Conservation (phyloP, 1,140 invertebrate genomes). For the Leptoteleia sp. region DNA sequence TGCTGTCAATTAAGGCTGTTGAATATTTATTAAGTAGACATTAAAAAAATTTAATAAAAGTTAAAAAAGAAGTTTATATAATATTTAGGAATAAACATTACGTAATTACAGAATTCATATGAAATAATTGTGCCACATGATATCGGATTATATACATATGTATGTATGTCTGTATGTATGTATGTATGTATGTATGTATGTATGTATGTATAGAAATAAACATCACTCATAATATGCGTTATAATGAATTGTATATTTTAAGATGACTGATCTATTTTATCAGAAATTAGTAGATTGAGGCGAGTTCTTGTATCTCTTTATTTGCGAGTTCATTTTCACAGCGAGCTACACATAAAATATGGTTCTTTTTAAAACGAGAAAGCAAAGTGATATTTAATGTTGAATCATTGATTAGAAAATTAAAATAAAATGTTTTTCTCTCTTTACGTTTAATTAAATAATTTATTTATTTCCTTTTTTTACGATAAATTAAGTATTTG, state of each 20-base stretch:
- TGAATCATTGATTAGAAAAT: constrained; percentile 35
- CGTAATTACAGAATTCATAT: constrained; percentile 20
- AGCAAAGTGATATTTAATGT: constrained; percentile 43
- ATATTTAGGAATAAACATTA: constrained; percentile 15
- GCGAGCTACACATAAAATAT: not conserved
- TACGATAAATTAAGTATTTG: constrained; percentile 16
- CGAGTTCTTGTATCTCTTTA: constrained; percentile 10
- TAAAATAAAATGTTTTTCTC: constrained; percentile 25
- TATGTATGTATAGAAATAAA: no score
- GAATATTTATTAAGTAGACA: constrained; percentile 27
- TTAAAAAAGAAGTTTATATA: constrained; percentile 24
- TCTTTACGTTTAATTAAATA: constrained; percentile 35
- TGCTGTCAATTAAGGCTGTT: constrained; percentile 1
- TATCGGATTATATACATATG: no score
- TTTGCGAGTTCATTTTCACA: constrained; percentile 3
- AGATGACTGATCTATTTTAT: constrained; percentile 50
- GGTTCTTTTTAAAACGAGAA: constrained; percentile 14
- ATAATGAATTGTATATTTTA: constrained; percentile 41
- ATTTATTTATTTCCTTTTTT: constrained; percentile 57
- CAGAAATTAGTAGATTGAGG: constrained; percentile 13
- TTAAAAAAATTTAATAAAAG: no score
- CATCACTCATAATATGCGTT: no score
- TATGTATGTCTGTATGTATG: no score
- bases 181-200: no score
- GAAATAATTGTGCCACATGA: constrained; percentile 34